A percentile compares a stretch with the other conserved stretches of the same genome.
These are phyloP conservation scores for Ophonus ardosiacus DNA, from an alignment of 2,888 invertebrate genomes.

Conservation along the genomic window DNA sequence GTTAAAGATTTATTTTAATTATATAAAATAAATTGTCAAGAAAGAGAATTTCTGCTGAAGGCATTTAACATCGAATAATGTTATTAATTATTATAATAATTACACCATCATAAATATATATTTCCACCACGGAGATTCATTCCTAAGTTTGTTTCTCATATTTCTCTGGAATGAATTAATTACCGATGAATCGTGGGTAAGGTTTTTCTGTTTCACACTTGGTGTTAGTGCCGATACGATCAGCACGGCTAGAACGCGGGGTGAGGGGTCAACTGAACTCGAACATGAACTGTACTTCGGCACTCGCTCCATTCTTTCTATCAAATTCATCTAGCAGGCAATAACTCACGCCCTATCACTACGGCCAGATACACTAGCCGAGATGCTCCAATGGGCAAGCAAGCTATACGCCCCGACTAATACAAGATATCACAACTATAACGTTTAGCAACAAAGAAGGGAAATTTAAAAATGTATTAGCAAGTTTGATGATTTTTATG, in stretches of 20 bases:
- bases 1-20: too few relatives aligned
- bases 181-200: not conserved
- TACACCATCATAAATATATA: too few relatives aligned
- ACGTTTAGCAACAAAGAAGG: not conserved
- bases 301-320: constrained; percentile 4
- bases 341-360: constrained; percentile 31
- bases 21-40: too few relatives aligned
- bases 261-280: constrained; percentile 43
- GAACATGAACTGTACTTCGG: constrained; percentile 20
- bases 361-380: not conserved
- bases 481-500: too few relatives aligned
- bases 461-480: not conserved
- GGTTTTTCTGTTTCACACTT: not conserved
- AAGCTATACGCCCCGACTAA: not conserved
- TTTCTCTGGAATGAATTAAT: not conserved
- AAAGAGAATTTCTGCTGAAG: too few relatives aligned
- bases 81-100: too few relatives aligned
- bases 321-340: constrained; percentile 33
- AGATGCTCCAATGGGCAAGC: not conserved
- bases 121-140: not conserved
- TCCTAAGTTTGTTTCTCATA: not conserved
- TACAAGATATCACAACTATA: not conserved
- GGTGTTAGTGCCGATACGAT: constrained; percentile 8
- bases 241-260: not conserved
- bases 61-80: too few relatives aligned